Conservation (phyloP, 1,140 invertebrate genomes). For the Hyposmocoma kahamanoa region DNA sequence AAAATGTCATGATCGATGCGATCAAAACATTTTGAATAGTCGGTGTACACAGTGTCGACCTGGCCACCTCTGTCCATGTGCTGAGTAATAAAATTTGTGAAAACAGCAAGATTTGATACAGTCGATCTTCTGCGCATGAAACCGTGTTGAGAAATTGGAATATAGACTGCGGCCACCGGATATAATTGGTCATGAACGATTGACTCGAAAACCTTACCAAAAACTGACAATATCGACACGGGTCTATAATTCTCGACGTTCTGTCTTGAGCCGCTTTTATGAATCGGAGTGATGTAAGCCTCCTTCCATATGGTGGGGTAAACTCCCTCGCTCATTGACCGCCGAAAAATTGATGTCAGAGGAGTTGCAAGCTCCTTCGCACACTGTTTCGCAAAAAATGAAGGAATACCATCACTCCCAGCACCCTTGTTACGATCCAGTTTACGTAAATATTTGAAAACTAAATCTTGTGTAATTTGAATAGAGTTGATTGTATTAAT, state of each 20-base stretch:
- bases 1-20: conserved; percentile 5
- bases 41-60: conserved; percentile 11
- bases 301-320: neutral
- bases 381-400: neutral
- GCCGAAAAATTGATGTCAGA: neutral
- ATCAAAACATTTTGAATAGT: conserved; percentile 18
- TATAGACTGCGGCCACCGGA: neutral
- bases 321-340: neutral
- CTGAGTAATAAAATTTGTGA: neutral
- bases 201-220: conserved; percentile 1
- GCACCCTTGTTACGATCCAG: neutral
- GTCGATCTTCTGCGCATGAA: conserved; percentile 1
- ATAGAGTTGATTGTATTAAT: neutral
- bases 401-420: neutral
- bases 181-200: neutral
- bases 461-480: neutral
- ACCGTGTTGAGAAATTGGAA: neutral
- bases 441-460: neutral
- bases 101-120: neutral
- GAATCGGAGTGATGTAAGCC: neutral
- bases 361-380: neutral
- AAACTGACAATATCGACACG: neutral
- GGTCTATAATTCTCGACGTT: conserved; percentile 1
- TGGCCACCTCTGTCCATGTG: conserved; percentile 6
- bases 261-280: neutral